phyloP scores from a whole-genome alignment of 2,888 invertebrate species.

The Andrena hattorfiana region DNA sequence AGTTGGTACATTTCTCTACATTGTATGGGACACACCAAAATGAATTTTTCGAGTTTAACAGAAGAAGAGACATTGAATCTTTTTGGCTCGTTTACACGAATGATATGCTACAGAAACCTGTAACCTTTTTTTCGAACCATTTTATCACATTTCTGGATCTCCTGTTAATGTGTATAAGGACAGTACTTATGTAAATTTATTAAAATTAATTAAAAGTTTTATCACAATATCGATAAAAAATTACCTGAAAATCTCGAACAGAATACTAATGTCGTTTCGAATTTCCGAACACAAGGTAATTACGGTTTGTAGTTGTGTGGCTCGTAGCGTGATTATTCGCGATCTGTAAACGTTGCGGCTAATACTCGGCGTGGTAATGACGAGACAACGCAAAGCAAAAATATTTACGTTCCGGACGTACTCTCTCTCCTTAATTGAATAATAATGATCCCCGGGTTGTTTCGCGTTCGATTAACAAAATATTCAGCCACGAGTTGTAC shows the following conservation, averaged over 20 bases:
- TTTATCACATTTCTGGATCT: too few relatives aligned
- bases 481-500: not conserved
- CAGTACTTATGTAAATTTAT: not conserved
- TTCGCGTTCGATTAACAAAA: constrained; percentile 12
- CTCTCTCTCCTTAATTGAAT: constrained; percentile 48
- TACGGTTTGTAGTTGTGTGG: constrained; percentile 4
- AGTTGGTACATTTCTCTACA: too few relatives aligned
- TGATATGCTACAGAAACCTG: too few relatives aligned
- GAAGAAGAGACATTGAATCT: too few relatives aligned
- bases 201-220: not conserved
- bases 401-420: constrained; percentile 4
- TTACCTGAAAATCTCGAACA: not conserved
- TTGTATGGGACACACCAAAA: too few relatives aligned
- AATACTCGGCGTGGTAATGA: not conserved
- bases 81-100: too few relatives aligned
- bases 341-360: not conserved
- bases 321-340: not conserved
- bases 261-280: not conserved
- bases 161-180: too few relatives aligned
- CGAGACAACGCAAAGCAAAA: not conserved
- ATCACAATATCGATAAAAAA: not conserved
- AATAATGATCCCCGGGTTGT: constrained; percentile 35
- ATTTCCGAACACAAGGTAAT: not conserved
- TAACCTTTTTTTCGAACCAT: too few relatives aligned
- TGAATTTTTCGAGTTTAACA: too few relatives aligned